Percentiles rank a stretch among this genome's conserved stretches.
phyloP scores from a whole-genome alignment of 2,888 invertebrate species.

The Meiosimyza decipiens region DNA sequence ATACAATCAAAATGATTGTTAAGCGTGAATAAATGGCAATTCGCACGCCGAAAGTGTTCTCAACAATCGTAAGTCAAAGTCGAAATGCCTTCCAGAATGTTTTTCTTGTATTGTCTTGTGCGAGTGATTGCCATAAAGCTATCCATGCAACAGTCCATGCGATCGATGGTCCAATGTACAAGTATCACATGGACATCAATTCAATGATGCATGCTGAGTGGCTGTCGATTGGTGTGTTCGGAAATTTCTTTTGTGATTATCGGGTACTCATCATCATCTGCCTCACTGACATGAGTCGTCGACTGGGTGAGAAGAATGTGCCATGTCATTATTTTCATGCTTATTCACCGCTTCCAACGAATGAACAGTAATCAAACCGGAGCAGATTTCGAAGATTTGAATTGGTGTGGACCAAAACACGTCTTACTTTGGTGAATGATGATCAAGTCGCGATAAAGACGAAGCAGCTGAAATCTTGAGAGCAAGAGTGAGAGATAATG shows the following conservation, averaged over 20 bases:
- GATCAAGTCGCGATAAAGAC: background rate
- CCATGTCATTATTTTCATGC: constrained; percentile 64
- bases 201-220: constrained; percentile 39
- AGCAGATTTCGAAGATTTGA: constrained; percentile 1
- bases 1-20: constrained; percentile 32
- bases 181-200: constrained; percentile 25
- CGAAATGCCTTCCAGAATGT: constrained; percentile 30
- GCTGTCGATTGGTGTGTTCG: constrained; percentile 44
- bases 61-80: constrained; percentile 21
- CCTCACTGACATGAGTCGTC: constrained; percentile 8
- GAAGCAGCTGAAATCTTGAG: background rate
- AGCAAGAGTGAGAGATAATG: too few species aligned
- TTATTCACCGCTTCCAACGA: constrained; percentile 51
- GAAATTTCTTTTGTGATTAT: constrained; percentile 42
- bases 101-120: constrained; percentile 14
- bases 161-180: constrained; percentile 1
- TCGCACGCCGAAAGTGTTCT: constrained; percentile 38
- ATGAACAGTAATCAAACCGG: constrained; percentile 15
- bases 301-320: constrained; percentile 58
- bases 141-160: background rate
- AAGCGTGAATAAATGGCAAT: constrained; percentile 39
- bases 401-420: constrained; percentile 17
- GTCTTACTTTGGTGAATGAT: background rate
- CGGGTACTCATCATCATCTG: constrained; percentile 33
- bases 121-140: background rate